Conservation (phyloP, 1,140 invertebrate species). For the Megalonaias nervosa region DNA sequence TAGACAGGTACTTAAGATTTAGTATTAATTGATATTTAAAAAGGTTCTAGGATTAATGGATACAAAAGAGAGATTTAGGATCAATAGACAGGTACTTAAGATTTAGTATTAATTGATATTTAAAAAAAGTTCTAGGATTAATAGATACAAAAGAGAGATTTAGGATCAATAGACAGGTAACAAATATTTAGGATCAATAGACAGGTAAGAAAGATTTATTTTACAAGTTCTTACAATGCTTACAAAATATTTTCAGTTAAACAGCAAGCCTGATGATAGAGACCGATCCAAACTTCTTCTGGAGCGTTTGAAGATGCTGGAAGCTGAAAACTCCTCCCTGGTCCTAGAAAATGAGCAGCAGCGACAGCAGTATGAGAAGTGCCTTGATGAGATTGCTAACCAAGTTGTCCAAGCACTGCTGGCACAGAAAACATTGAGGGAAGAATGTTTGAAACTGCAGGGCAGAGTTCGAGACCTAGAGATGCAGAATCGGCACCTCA, state of each 20-base stretch:
- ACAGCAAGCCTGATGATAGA: slow-evolving; percentile 52
- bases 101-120: too few relatives aligned
- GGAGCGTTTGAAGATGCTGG: slow-evolving; percentile 78
- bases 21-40: too few relatives aligned
- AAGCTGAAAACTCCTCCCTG: slow-evolving; percentile 77
- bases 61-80: too few relatives aligned
- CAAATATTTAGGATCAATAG: too few relatives aligned
- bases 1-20: too few relatives aligned
- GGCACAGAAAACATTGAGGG: slow-evolving; percentile 65
- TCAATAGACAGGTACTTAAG: too few relatives aligned
- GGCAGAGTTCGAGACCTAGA: slow-evolving; percentile 70
- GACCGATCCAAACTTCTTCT: slow-evolving; percentile 72
- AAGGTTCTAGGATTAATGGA: too few relatives aligned
- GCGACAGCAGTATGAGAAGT: slow-evolving; percentile 81
- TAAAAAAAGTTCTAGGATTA: too few relatives aligned
- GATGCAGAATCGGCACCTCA: slow-evolving; percentile 69
- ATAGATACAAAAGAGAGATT: too few relatives aligned
- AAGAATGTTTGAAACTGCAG: slow-evolving; percentile 71
- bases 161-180: too few relatives aligned
- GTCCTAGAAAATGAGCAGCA: slow-evolving; percentile 78
- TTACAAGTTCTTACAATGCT: too few relatives aligned
- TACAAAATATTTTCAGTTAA: slow-evolving; percentile 36
- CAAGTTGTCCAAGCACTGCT: slow-evolving; percentile 70
- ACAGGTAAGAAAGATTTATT: too few relatives aligned
- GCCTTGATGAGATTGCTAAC: slow-evolving; percentile 84